Evolutionary conservation across 2,113 vertebrate species (phyloP).

Genomic region (Neolamprologus toae): DNA sequence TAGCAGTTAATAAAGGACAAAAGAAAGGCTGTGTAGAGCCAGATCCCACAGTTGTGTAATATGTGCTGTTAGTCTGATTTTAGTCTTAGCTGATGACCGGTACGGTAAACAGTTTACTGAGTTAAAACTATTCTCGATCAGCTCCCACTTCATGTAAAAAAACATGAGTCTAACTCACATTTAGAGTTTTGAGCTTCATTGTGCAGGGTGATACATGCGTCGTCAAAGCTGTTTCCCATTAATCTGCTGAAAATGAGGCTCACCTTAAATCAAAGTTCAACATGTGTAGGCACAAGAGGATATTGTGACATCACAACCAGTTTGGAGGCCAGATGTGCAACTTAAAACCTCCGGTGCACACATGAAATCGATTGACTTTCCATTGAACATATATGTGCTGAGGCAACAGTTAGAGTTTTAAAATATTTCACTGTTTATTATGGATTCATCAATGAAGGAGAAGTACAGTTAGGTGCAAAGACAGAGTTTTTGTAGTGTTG

Average conservation of each 20-base stretch:
- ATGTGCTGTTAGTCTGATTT: neutral
- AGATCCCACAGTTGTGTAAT: neutral
- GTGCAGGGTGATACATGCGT: neutral
- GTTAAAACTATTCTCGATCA: neutral
- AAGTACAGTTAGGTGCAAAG: neutral
- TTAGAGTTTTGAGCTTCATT: neutral
- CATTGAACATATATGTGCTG: neutral
- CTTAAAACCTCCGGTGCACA: neutral
- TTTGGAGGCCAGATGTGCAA: neutral
- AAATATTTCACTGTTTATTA: neutral
- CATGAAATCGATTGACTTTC: neutral
- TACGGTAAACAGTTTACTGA: neutral
- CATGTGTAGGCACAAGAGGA: neutral
- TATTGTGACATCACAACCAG: neutral
- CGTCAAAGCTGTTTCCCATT: neutral
- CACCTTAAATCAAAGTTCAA: neutral
- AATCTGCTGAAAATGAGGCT: neutral
- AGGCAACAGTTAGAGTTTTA: neutral
- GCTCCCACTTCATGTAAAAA: neutral
- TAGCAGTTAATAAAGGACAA: constrained; percentile 30
- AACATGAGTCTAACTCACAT: too few species aligned
- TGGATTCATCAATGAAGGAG: neutral
- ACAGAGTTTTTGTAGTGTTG: neutral
- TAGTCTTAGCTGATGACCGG: neutral
- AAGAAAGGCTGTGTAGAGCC: neutral